A percentile compares a stretch with the other conserved stretches of the same genome.
Conservation (phyloP, 2,888 invertebrate species). For the Nudaria mundana region DNA sequence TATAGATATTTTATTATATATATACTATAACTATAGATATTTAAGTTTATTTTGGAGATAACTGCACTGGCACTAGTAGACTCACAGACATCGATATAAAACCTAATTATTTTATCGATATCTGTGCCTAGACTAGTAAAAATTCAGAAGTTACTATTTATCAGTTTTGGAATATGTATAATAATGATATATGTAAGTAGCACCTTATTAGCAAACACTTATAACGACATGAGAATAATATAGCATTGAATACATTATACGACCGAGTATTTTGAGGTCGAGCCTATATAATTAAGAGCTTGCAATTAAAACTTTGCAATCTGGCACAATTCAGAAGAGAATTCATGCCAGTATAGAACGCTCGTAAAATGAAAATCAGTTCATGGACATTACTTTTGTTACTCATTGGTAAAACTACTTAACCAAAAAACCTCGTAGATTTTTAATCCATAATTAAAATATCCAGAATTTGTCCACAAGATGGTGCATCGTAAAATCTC, state of each 20-base stretch:
- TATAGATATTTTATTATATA: no score
- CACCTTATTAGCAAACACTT: constrained; percentile 22
- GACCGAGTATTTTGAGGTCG: constrained; percentile 45
- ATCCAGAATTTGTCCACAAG: no score
- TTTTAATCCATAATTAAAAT: no score
- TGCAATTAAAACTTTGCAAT: constrained; percentile 71
- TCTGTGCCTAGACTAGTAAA: no score
- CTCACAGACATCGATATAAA: no score
- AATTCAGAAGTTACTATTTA: not conserved
- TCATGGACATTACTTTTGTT: constrained; percentile 24
- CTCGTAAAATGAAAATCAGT: constrained; percentile 57
- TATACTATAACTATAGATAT: no score
- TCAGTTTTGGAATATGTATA: no score
- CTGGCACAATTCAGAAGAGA: constrained; percentile 48
- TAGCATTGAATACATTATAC: constrained; percentile 28
- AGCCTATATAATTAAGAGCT: constrained; percentile 66
- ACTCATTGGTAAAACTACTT: not conserved
- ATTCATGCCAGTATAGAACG: constrained; percentile 52
- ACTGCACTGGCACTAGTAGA: no score
- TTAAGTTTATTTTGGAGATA: no score
- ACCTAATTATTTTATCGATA: no score
- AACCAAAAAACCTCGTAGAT: no score
- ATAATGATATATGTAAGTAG: not conserved
- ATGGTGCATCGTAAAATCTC: no score
- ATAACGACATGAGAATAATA: constrained; percentile 27